Evolutionary conservation across 2,888 invertebrate species (phyloP).

Genomic region (Eilema depressum): DNA sequence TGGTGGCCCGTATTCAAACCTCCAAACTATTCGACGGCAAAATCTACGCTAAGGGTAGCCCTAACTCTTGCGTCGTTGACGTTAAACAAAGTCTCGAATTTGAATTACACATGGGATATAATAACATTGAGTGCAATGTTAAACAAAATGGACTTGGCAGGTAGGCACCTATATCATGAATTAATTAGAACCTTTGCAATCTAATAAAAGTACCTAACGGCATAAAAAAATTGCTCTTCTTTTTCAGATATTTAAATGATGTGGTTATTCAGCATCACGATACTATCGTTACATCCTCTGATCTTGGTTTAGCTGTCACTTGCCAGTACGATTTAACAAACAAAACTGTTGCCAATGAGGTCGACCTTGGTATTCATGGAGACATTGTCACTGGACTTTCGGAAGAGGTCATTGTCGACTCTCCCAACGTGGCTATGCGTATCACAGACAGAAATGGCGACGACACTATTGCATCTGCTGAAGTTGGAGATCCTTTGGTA

Average conservation of each 20-base stretch:
- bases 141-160: conserved; percentile 95
- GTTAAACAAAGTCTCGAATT: conserved; percentile 96
- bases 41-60: conserved; percentile 97
- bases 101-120: conserved; percentile 96
- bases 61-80: conserved; percentile 96
- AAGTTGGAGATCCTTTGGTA: conserved; percentile 96
- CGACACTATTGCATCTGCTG: conserved; percentile 94
- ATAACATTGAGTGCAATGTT: conserved; percentile 97
- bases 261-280: conserved; percentile 98
- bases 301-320: conserved; percentile 96
- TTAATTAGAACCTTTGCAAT: not conserved
- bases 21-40: conserved; percentile 97
- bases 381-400: conserved; percentile 95
- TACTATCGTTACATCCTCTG: conserved; percentile 97
- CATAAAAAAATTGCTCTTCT: conserved; percentile 25
- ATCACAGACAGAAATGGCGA: conserved; percentile 94
- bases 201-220: not conserved
- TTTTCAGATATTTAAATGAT: conserved; percentile 92
- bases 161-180: conserved; percentile 87
- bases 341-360: conserved; percentile 97
- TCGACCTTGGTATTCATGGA: conserved; percentile 95
- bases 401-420: conserved; percentile 97
- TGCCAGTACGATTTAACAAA: conserved; percentile 98
- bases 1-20: conserved; percentile 97
- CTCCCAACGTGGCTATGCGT: conserved; percentile 97